Conservation (phyloP, 2,888 invertebrate genomes). For the Ornithoptera alexandrae region DNA sequence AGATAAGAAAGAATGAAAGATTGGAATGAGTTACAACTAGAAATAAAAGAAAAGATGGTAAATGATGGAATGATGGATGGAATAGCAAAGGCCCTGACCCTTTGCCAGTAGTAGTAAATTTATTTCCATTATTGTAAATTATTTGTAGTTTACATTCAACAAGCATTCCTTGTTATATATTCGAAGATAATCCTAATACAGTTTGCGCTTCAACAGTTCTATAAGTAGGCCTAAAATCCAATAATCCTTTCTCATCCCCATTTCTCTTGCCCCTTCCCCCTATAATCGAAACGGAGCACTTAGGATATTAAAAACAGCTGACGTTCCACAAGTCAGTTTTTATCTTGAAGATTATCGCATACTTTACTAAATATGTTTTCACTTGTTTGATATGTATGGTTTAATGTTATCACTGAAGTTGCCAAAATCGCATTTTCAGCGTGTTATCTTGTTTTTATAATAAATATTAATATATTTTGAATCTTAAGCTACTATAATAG, state of each 20-base stretch:
- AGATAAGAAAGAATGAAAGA: no score
- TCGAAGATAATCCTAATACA: conserved; percentile 3
- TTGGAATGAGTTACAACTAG: no score
- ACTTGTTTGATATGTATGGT: neutral
- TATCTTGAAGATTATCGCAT: conserved; percentile 11
- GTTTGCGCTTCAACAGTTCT: neutral
- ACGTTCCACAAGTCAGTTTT: conserved; percentile 12
- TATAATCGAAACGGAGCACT: conserved; percentile 22
- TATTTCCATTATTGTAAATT: neutral
- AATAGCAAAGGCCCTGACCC: no score
- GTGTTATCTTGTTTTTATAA: no score
- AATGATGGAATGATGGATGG: neutral
- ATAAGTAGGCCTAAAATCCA: conserved; percentile 9
- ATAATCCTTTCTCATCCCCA: conserved; percentile 9
- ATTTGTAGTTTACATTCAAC: neutral
- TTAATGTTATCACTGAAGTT: neutral
- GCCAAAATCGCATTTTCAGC: neutral
- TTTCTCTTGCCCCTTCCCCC: conserved; percentile 1
- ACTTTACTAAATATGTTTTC: neutral
- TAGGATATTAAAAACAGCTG: conserved; percentile 17
- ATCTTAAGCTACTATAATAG: no score
- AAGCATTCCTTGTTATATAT: neutral
- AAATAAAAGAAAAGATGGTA: neutral
- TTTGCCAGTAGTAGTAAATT: neutral
- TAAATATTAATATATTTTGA: no score